Evolutionary conservation across 2,797 vertebrate genomes (phyloP), one percentile per base, ranked within the genome.

Genomic region (Telmatherina bonti): DNA sequence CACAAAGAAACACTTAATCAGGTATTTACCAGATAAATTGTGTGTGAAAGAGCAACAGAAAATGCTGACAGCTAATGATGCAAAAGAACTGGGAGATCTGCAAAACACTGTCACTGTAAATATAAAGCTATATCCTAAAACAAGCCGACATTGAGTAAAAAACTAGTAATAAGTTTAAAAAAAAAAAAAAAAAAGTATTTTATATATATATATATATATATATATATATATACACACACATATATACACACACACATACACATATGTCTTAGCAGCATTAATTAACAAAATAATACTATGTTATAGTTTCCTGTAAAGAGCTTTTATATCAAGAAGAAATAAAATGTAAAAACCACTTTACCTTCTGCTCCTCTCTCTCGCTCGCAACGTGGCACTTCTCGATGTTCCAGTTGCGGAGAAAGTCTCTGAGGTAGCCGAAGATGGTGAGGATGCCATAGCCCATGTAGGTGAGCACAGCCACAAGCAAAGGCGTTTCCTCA

Each of bases 351-450:
- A 33, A 60, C 64, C 3, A 29, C 5, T 1, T 4, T 91, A 98
- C 97, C 96, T 96, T 97, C 86, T 99, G 97, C 76, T 98, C 96
- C 56, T 96, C 95, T 88, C 96, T 94, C 87, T 99, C 98, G 12
- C 93, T 94, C 71, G 97, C 97, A 86, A 97, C 93, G 52, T 97
- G 94, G 88, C 97, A 98, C 80, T 96, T 98, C 86, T 99, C 97
- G 35, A 99, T 95, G 91, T 96, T 96, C 97, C 97, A 98, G n/a
- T 96, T 90, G 59, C 98, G 94, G 69, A 99, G 91, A 91, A 98
- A 98, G 90, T 99, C 97, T 63, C 97, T 91, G 87, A 99, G 94
- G 88, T 99, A 98, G n/a, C 97, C 98, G 43, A 99, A 99, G 79
- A 99, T 89, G 53, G 98, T 99, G 78, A 99, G 97, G 67, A 99